Conservation (phyloP, 1,140 invertebrate species). For the Temnothorax nylanderi region DNA sequence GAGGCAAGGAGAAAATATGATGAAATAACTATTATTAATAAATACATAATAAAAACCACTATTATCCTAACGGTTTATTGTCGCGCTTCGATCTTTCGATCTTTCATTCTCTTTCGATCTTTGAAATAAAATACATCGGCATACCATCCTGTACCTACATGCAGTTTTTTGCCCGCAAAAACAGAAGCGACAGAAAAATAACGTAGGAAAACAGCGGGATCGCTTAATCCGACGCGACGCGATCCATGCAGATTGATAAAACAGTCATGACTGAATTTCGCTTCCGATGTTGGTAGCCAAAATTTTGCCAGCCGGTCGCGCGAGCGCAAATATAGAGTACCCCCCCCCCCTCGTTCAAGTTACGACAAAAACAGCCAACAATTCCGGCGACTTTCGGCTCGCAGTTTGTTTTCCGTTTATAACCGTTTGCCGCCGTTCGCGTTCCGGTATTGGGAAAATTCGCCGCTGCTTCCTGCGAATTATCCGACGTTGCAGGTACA, state of each 20-base stretch:
- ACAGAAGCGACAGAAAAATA: slow-evolving; percentile 32
- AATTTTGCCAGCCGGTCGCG: slow-evolving; percentile 41
- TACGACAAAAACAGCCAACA: slow-evolving; percentile 51
- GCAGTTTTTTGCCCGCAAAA: slow-evolving; percentile 17
- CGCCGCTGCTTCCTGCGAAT: slow-evolving; percentile 36
- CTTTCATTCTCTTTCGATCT: background rate
- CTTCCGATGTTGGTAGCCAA: slow-evolving; percentile 29
- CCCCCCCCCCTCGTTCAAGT: background rate
- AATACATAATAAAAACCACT: background rate
- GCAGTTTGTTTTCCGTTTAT: slow-evolving; percentile 58
- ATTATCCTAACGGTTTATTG: background rate
- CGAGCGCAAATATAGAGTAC: slow-evolving; percentile 43
- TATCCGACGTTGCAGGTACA: slow-evolving; percentile 42
- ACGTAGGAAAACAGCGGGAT: slow-evolving; percentile 56
- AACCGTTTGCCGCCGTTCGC: slow-evolving; percentile 49
- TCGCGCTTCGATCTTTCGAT: background rate
- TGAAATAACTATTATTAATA: background rate
- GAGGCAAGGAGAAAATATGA: background rate
- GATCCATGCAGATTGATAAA: slow-evolving; percentile 53
- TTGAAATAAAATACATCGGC: background rate
- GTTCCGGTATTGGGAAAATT: slow-evolving; percentile 54
- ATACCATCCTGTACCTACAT: background rate
- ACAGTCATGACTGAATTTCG: slow-evolving; percentile 55
- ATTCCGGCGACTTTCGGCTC: slow-evolving; percentile 50
- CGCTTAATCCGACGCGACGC: slow-evolving; percentile 50